These are phyloP conservation scores for Pollachius pollachius DNA, from an alignment of 2,113 vertebrate genomes.

Conservation along the genomic window DNA sequence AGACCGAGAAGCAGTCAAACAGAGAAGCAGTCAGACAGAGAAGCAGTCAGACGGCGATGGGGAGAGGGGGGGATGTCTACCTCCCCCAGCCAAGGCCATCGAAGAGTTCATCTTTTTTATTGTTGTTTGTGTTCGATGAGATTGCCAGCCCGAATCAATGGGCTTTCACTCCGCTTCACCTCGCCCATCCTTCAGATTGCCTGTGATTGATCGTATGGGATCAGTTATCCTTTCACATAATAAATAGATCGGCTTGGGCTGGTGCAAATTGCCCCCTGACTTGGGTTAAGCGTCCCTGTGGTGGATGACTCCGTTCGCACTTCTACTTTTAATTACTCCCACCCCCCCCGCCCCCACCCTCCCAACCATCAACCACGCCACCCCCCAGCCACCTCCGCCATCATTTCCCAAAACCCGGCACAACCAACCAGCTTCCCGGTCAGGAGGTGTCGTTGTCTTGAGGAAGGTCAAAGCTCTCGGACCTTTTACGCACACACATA, in stretches of 20 bases:
- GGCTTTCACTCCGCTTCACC: conserved; percentile 28
- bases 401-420: conserved; percentile 20
- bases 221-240: conserved; percentile 31
- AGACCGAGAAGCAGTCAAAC: background rate
- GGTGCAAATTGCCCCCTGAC: conserved; percentile 23
- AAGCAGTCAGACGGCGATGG: background rate
- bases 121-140: conserved; percentile 40
- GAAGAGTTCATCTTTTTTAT: conserved; percentile 21
- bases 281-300: conserved; percentile 38
- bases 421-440: conserved; percentile 24
- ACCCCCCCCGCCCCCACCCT: background rate
- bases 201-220: conserved; percentile 37
- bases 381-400: background rate
- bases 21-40: background rate
- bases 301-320: conserved; percentile 32
- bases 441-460: conserved; percentile 32
- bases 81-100: conserved; percentile 10
- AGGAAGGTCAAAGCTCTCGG: conserved; percentile 54
- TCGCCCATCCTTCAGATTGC: conserved; percentile 35
- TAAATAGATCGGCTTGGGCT: conserved; percentile 40
- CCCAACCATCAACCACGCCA: conserved; percentile 43
- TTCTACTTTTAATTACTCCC: conserved; percentile 49
- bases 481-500: conserved; percentile 5
- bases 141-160: conserved; percentile 50
- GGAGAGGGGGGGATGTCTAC: background rate